Evolutionary conservation across 2,888 invertebrate genomes (phyloP), one percentile per base, ranked within the genome.

Genomic region (Lamproptera curius): DNA sequence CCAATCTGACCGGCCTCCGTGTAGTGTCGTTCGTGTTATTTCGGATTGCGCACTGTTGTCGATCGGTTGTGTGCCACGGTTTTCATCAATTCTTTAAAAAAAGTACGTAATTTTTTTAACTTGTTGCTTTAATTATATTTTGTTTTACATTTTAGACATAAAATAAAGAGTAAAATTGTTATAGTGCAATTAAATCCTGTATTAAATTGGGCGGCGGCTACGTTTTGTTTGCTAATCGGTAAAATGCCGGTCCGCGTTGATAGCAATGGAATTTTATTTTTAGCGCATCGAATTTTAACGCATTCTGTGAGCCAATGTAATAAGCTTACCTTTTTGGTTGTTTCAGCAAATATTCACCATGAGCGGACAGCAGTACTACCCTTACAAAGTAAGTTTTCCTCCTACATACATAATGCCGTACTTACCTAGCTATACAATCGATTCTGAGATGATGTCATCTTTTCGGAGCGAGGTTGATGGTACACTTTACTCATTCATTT

Each of bases 311-410:
- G 4, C 35, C n/a, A 16, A 37, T 17, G 15, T 16, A 46, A 46
- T 55, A 53, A 53, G 47, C 46, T 53, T 58, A 51, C 61, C 65
- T 71, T 65, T 67, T 47, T 71, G 31, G 74, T 74, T 61, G 67
- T 74, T 77, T 50, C 66, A 82, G 81, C 70, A 77, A 73, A 65
- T 65, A 72, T 51, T 53, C 84, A 91, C 80, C 73, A 93, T 93
- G 93, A 91, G 92, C 81, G 92, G 93, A 75, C 93, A 93, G 69
- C 94, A 94, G 84, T 95, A 94, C 84, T 95, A 94, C 84, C 94
- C 94, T 70, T 94, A 94, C 91, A 94, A 94, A 92, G 94, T 95
- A 80, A 92, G 90, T 71, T 67, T 66, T 59, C 65, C 68, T 70
- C 74, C 73, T 76, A 76, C 76, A 45, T 52, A 41, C 45, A 23